These are phyloP conservation scores for Meiosimyza platycephala DNA, from an alignment of 2,888 invertebrate species.

Conservation along the genomic window DNA sequence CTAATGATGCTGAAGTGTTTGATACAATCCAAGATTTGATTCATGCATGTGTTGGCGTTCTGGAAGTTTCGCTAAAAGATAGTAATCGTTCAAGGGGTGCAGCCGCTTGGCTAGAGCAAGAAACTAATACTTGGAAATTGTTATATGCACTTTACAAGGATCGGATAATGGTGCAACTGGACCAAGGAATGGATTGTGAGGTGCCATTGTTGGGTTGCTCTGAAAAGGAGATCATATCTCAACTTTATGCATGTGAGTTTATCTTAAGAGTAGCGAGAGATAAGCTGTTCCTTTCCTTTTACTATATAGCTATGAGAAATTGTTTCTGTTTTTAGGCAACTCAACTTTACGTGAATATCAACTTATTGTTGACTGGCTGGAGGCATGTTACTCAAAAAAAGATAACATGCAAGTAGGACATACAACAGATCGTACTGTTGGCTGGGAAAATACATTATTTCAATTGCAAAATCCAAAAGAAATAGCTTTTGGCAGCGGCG, in stretches of 20 bases:
- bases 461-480: constrained; percentile 72
- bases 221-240: constrained; percentile 68
- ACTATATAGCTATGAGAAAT: neutral
- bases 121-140: constrained; percentile 90
- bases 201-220: constrained; percentile 69
- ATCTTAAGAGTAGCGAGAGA: too few species aligned
- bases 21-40: constrained; percentile 60
- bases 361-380: constrained; percentile 92
- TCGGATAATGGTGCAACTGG: constrained; percentile 70
- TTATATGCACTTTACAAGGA: constrained; percentile 85
- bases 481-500: constrained; percentile 72
- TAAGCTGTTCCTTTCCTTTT: constrained; percentile 55
- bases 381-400: constrained; percentile 78
- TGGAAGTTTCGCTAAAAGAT: constrained; percentile 57
- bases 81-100: constrained; percentile 42
- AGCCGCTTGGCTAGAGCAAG: constrained; percentile 77
- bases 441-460: constrained; percentile 93
- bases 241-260: constrained; percentile 66
- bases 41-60: constrained; percentile 55
- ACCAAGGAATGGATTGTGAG: constrained; percentile 57
- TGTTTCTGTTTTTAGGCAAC: constrained; percentile 61
- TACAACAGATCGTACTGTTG: constrained; percentile 84
- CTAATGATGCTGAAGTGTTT: constrained; percentile 57
- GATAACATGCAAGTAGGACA: constrained; percentile 72
- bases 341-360: constrained; percentile 78